Percentiles rank a stretch among this genome's conserved stretches.
Conservation (phyloP, 2,797 vertebrate species). For the Knipowitschia caucasica region DNA sequence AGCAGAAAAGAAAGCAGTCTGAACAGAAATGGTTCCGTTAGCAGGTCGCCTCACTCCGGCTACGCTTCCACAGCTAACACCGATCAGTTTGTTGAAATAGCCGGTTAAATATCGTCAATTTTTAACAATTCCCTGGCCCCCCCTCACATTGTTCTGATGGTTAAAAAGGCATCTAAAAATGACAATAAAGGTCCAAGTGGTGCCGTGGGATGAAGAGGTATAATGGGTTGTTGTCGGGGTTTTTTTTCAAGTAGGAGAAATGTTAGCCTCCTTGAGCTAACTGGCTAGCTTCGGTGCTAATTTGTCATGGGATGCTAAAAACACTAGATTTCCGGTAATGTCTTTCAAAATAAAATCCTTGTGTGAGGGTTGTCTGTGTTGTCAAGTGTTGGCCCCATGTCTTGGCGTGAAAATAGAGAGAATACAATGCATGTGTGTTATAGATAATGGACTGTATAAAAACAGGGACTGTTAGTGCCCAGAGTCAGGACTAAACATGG, state of each 20-base stretch:
- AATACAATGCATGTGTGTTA: neutral
- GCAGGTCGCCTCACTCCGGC: slow-evolving; percentile 47
- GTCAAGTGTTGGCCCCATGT: neutral
- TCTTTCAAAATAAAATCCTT: slow-evolving; percentile 64
- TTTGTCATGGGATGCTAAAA: slow-evolving; percentile 29
- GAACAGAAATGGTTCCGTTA: slow-evolving; percentile 57
- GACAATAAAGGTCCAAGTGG: slow-evolving; percentile 11
- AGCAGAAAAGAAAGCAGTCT: slow-evolving; percentile 50
- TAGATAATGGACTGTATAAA: no score
- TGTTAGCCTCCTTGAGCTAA: slow-evolving; percentile 62
- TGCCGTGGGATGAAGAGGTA: slow-evolving; percentile 6
- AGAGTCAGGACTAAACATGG: no score
- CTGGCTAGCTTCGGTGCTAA: slow-evolving; percentile 64
- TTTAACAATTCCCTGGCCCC: slow-evolving; percentile 34
- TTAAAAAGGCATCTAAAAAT: slow-evolving; percentile 13
- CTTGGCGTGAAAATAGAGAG: neutral
- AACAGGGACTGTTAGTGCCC: no score
- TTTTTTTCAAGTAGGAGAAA: slow-evolving; percentile 44
- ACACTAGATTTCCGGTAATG: slow-evolving; percentile 34
- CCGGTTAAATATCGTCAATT: slow-evolving; percentile 63
- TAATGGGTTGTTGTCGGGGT: slow-evolving; percentile 34
- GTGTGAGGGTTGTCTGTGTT: no score
- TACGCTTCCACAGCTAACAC: slow-evolving; percentile 46
- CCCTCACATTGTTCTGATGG: slow-evolving; percentile 33
- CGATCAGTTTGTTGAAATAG: slow-evolving; percentile 60